Percentiles rank a stretch among this genome's conserved stretches.
Conservation (phyloP, 2,888 invertebrate species). For the Laspeyria flexula region DNA sequence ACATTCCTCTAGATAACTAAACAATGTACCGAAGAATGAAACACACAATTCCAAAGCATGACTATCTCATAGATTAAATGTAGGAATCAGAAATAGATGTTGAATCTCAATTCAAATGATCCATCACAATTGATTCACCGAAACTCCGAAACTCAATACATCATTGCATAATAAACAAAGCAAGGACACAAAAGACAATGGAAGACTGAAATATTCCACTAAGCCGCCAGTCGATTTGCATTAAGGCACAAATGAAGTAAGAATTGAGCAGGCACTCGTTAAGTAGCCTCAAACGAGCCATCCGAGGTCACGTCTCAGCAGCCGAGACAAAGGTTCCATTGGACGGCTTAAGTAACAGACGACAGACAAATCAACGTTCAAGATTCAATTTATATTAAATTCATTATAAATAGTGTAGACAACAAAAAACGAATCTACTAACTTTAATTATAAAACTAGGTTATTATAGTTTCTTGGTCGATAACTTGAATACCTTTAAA, state of each 20-base stretch:
- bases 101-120: not conserved
- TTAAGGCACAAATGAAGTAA: slow-evolving; percentile 46
- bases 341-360: slow-evolving; percentile 23
- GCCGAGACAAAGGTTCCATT: slow-evolving; percentile 45
- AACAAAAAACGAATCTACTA: no score
- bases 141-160: slow-evolving; percentile 22
- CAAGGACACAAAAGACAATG: slow-evolving; percentile 22
- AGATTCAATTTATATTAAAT: no score
- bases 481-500: no score
- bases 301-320: slow-evolving; percentile 52
- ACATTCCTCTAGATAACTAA: no score
- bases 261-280: slow-evolving; percentile 48
- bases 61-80: not conserved
- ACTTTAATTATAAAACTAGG: no score
- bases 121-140: not conserved
- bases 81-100: not conserved
- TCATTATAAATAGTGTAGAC: no score
- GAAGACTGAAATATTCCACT: slow-evolving; percentile 38
- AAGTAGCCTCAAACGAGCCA: slow-evolving; percentile 69
- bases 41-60: not conserved
- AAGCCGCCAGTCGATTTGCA: slow-evolving; percentile 45
- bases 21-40: no score
- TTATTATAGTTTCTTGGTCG: no score
- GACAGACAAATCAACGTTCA: slow-evolving; percentile 7
- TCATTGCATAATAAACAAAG: slow-evolving; percentile 29